Evolutionary conservation across 2,797 vertebrate species (phyloP).

Genomic region (Sebastes miniatus): DNA sequence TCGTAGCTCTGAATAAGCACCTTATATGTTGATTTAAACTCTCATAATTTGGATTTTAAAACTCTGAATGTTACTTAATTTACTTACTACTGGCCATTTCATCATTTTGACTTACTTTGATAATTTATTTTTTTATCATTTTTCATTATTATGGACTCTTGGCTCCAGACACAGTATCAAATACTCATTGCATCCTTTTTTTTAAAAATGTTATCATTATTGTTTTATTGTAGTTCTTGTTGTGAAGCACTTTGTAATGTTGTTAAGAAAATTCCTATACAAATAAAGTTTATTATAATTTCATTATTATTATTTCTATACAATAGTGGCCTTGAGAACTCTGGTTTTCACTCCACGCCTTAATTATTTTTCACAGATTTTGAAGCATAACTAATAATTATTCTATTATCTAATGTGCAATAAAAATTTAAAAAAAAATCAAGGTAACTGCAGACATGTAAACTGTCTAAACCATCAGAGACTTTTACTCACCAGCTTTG

Average conservation of each 20-base stretch:
- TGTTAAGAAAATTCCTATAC: too few relatives aligned
- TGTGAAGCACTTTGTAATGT: too few relatives aligned
- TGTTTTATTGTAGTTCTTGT: too few relatives aligned
- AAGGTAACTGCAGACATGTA: background rate
- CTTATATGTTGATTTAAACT: background rate
- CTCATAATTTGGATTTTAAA: too few relatives aligned
- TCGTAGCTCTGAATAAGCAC: background rate
- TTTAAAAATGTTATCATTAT: too few relatives aligned
- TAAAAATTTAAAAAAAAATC: background rate
- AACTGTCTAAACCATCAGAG: background rate
- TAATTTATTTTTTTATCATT: too few relatives aligned
- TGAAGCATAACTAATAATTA: too few relatives aligned
- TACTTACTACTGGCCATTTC: too few relatives aligned
- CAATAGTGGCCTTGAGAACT: background rate
- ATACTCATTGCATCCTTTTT: background rate
- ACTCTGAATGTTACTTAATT: background rate
- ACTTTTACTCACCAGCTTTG: conserved; percentile 91
- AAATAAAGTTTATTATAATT: too few relatives aligned
- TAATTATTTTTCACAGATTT: background rate
- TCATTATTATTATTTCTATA: background rate
- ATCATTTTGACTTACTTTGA: background rate
- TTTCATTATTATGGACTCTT: background rate
- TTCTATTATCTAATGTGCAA: background rate
- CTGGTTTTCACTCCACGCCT: background rate
- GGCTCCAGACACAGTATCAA: background rate